Conservation (phyloP, 2,113 vertebrate genomes). For the Pygoscelis antarcticus region DNA sequence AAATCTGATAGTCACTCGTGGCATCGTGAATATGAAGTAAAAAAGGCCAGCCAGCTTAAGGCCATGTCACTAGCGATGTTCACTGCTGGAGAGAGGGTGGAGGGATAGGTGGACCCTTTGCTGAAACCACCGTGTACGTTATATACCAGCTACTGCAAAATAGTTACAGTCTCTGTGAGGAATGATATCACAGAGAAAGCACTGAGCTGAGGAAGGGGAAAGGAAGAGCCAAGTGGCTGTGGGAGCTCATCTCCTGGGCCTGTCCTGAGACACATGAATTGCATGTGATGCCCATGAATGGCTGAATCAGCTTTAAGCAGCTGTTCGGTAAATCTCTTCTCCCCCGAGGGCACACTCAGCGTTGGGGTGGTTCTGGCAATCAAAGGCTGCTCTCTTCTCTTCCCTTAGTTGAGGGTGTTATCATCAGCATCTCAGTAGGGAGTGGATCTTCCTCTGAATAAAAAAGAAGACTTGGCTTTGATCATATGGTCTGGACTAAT, state of each 20-base stretch:
- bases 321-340: neutral
- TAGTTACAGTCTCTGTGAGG: neutral
- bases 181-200: fast-evolving
- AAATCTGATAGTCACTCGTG: neutral
- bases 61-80: fast-evolving
- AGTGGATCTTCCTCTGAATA: neutral
- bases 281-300: neutral
- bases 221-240: fast-evolving
- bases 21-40: neutral
- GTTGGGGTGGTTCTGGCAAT: neutral
- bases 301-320: neutral
- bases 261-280: neutral
- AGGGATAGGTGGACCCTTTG: fast-evolving
- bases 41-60: neutral
- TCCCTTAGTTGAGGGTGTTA: neutral
- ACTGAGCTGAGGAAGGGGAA: neutral
- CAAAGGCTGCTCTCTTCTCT: neutral
- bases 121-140: fast-evolving
- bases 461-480: neutral
- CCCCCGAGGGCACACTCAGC: neutral
- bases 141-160: neutral
- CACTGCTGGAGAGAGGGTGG: neutral
- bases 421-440: neutral
- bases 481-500: neutral
- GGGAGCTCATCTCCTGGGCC: neutral